Evolutionary conservation across 1,140 invertebrate species (phyloP).

Genomic region (Apis florea): DNA sequence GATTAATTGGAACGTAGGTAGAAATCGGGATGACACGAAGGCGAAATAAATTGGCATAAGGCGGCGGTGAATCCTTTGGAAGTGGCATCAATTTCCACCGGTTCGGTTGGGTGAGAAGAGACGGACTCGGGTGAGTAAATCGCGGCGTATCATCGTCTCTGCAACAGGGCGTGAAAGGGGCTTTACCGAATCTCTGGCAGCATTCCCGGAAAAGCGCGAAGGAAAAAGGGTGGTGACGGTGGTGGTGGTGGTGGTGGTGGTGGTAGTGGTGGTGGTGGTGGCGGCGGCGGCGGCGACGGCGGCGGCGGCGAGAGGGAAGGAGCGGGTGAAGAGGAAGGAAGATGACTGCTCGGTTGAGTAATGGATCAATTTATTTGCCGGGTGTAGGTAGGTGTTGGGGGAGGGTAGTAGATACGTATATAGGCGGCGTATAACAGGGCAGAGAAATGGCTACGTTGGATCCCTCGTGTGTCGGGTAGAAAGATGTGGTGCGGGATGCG

Average conservation of each 20-base stretch:
- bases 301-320: conserved; percentile 11
- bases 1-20: no score
- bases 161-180: conserved; percentile 67
- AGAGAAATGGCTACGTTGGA: conserved; percentile 73
- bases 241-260: conserved; percentile 26
- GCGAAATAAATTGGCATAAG: no score
- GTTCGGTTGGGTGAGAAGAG: conserved; percentile 23
- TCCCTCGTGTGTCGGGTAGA: conserved; percentile 72
- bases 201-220: conserved; percentile 63
- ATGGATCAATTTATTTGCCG: conserved; percentile 79
- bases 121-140: conserved; percentile 54
- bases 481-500: conserved; percentile 76
- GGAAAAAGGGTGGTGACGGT: conserved; percentile 53
- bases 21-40: no score
- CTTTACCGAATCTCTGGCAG: conserved; percentile 68
- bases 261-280: conserved; percentile 1
- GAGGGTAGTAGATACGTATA: conserved; percentile 66
- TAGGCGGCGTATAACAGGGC: conserved; percentile 67
- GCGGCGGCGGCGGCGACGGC: no score
- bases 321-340: conserved; percentile 69
- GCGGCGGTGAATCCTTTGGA: conserved; percentile 11
- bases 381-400: conserved; percentile 64
- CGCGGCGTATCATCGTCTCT: conserved; percentile 63
- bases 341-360: conserved; percentile 78
- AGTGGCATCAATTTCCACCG: conserved; percentile 52